phyloP scores from a whole-genome alignment of 2,888 invertebrate genomes.

The Busseola fusca region DNA sequence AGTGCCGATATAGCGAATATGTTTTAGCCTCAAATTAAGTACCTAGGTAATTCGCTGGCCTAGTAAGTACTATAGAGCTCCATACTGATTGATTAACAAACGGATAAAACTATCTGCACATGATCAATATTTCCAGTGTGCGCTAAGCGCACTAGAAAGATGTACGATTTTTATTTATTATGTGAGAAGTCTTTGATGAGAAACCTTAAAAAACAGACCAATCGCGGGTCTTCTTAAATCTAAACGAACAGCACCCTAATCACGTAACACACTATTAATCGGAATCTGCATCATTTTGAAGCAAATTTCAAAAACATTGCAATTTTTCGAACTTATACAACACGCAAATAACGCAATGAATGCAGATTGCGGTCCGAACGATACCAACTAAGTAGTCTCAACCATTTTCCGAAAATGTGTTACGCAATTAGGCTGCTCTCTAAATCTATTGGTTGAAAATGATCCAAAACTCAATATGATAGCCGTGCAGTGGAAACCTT shows the following conservation, averaged over 20 bases:
- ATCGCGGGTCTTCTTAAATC: neutral
- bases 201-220: slow-evolving; percentile 30
- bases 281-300: too few relatives aligned
- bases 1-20: neutral
- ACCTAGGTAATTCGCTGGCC: neutral
- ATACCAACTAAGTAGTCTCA: too few relatives aligned
- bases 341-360: too few relatives aligned
- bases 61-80: neutral
- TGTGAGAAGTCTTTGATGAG: neutral
- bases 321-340: too few relatives aligned
- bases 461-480: neutral
- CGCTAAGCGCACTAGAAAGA: neutral
- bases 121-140: neutral
- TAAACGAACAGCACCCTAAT: neutral
- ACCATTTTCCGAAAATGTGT: too few relatives aligned
- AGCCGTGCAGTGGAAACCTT: neutral
- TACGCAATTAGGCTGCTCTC: too few relatives aligned
- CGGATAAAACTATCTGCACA: neutral
- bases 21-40: neutral
- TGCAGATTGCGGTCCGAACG: too few relatives aligned
- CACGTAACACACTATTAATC: too few relatives aligned
- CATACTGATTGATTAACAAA: neutral
- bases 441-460: neutral
- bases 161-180: too few relatives aligned
- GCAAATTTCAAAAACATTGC: too few relatives aligned